Base-by-base conservation (phyloP, 1,140 invertebrate genomes). In the Nasonia giraulti region DNA sequence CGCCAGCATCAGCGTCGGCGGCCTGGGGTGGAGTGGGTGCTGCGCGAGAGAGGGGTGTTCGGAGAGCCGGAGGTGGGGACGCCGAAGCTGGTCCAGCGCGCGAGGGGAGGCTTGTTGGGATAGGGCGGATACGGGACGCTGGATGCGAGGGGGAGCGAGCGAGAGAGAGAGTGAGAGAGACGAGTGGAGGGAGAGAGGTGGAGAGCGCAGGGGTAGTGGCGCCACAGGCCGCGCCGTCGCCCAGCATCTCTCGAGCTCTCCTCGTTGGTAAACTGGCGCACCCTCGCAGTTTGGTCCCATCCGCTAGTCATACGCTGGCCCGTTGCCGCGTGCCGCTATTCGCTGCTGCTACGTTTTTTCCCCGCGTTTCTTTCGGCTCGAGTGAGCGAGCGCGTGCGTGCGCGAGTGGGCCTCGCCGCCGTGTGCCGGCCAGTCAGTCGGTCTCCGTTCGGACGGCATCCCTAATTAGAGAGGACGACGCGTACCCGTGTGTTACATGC, bases 211-310 rank as follows among this genome's bases (percentile, higher is more conserved):
- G 87, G 87, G 89, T 87, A 91, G 91, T 91, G 92, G 91, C 91
- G 91, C 91, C 91, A 89, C 88, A 85, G 89, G 89, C 92, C 89
- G 92, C 92, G 92, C 92, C 92, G 92, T 92, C 92, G 92, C 92
- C 90, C 92, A 92, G 92, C 91, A 92, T 92, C 91, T 91, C 89
- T 90, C 89, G 90, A 87, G 88, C 86, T 62, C 55, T 62, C 55
- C 55, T 62, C 55, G 55, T 62, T 86, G 87, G 85, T 80, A 89
- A 91, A 83, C 82, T 83, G 92, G 92, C 91, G 92, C 91, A 92
- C 91, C 91, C 91, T 87, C 90, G 89, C 82, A 69, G 73, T 77
- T 83, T 68, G 82, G 62, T 83, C 82, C 33, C 90, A 91, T 92
- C 90, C 88, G 88, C 85, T 92, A 92, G 92, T 92, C 92, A 92